Evolutionary conservation across 2,113 vertebrate genomes (phyloP), one percentile per base, ranked within the genome.

Genomic region (Chitala chitala): DNA sequence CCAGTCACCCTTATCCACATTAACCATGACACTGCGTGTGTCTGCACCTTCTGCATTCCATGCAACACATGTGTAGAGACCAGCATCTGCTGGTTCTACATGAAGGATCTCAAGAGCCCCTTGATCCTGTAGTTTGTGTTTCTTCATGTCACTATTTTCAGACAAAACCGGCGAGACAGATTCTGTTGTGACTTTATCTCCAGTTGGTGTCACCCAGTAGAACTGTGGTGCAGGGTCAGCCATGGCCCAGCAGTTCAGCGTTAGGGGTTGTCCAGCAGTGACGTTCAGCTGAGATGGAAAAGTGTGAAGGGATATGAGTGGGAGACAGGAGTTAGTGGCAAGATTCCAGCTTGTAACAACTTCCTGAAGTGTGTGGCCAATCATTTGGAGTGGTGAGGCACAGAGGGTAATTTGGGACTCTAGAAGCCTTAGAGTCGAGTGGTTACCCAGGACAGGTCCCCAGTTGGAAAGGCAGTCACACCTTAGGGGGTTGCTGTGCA

Each of bases 21-120:
- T 82, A 78, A 93, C 82, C 0, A 84, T 85, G 48, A 92, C 78
- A 20, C 88, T 91, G 65, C 79, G 87, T 0, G 90, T 92, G 82
- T 92, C 90, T 0, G 90, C 90, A 0, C 92, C 91, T 36, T 91
- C 90, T 1, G 75, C 44, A 63, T 92, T 92, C 91, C 90, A 90
- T 3, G 92, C 91, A 20, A 92, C 89, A n/a, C 92, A 92, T 1
- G 89, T 93, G 56, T 93, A 93, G 46, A 90, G 83, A 8, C 92
- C 92, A 40, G 90, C 75, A 5, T 92, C 91, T 46, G 85, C 85
- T 0, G 81, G 82, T 48, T 86, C 87, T 0, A 86, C 82, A 1
- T 87, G 84, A n/a, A 86, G 79, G 22, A 93, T 91, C 76, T 92
- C 86, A 44, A 93, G 54, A 6, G 87, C 83, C 1, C 91, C 91